Conservation (phyloP, 2,797 vertebrate genomes). For the Protosalanx chinensis region DNA sequence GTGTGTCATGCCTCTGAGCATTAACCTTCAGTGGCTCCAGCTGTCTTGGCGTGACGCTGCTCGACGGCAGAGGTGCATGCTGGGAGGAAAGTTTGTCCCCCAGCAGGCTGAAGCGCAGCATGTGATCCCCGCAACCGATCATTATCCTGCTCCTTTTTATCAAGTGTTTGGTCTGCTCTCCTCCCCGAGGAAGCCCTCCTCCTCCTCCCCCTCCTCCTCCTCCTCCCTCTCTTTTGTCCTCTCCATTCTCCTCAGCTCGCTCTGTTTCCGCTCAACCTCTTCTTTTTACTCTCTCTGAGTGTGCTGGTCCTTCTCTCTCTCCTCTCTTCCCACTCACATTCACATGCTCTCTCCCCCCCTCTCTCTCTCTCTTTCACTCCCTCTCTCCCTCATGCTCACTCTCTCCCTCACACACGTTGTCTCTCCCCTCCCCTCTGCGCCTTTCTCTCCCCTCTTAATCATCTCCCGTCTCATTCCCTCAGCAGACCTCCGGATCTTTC, state of each 20-base stretch:
- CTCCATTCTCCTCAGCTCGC: background rate
- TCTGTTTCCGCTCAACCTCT: background rate
- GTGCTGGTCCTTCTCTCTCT: background rate
- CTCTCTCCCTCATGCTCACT: background rate
- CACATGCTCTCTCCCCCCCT: background rate
- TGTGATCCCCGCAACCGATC: background rate
- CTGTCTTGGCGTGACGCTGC: background rate
- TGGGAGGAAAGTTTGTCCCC: background rate
- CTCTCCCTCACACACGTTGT: background rate
- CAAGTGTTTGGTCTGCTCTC: background rate
- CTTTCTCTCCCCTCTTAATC: background rate
- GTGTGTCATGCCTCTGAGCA: background rate
- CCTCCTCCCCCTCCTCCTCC: background rate
- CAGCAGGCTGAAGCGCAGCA: background rate
- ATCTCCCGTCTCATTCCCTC: slow-evolving; percentile 1
- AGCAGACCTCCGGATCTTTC: slow-evolving; percentile 1
- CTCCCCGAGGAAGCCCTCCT: background rate
- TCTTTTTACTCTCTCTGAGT: background rate
- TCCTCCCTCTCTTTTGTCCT: background rate
- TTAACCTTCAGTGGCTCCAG: background rate
- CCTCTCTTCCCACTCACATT: background rate
- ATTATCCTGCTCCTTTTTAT: slow-evolving; percentile 16
- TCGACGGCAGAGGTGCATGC: background rate
- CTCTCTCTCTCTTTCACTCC: background rate
- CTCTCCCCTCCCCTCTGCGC: background rate